phyloP scores from a whole-genome alignment of 1,140 invertebrate species.

The Elymnias hypermnestra region DNA sequence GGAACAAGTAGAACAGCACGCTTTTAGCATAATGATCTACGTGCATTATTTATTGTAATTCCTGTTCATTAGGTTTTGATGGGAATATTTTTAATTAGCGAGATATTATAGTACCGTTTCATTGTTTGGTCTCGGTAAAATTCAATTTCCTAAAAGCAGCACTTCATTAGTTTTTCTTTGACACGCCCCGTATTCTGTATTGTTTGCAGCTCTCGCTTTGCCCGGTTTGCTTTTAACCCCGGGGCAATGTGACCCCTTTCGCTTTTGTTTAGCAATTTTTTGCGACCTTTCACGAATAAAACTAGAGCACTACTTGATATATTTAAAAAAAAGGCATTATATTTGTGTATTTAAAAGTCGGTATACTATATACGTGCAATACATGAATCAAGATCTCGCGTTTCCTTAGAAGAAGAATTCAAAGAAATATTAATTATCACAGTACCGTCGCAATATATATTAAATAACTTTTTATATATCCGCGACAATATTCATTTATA shows the following conservation, averaged over 20 bases:
- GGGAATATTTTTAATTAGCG: slow-evolving; percentile 1
- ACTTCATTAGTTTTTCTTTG: slow-evolving; percentile 57
- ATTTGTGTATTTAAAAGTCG: no score
- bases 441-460: no score
- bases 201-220: slow-evolving; percentile 33
- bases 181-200: slow-evolving; percentile 47
- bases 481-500: no score
- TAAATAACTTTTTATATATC: no score
- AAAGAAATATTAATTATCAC: no score
- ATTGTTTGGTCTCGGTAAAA: slow-evolving; percentile 25
- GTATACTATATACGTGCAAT: no score
- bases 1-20: not conserved
- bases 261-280: slow-evolving; percentile 34
- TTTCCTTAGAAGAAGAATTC: no score
- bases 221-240: slow-evolving; percentile 30
- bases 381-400: no score
- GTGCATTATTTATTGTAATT: not conserved
- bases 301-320: slow-evolving; percentile 16
- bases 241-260: slow-evolving; percentile 35
- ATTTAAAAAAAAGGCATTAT: not conserved
- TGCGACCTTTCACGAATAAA: slow-evolving; percentile 20
- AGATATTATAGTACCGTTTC: not conserved
- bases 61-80: not conserved
- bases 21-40: not conserved
- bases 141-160: slow-evolving; percentile 63